Conservation (phyloP, 1,140 invertebrate genomes). For the Copidosoma floridanum region DNA sequence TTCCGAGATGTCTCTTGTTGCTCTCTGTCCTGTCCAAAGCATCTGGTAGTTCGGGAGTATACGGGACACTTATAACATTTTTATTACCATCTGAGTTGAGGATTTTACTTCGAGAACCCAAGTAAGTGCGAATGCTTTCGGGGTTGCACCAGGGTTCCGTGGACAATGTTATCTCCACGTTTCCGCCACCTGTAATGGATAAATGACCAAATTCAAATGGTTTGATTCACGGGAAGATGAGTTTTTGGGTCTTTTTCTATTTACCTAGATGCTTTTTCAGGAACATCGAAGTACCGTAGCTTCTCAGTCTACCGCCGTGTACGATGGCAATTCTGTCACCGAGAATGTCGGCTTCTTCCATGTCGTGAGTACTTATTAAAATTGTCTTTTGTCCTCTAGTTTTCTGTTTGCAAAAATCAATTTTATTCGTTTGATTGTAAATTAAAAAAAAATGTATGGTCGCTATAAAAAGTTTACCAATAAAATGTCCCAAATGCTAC, state of each 20-base stretch:
- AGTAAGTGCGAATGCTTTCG: conserved; percentile 36
- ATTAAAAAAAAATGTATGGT: no score
- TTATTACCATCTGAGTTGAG: conserved; percentile 40
- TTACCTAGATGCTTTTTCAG: conserved; percentile 82
- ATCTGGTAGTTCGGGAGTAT: conserved; percentile 56
- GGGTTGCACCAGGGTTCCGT: conserved; percentile 41
- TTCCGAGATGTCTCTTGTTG: conserved; percentile 60
- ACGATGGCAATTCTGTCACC: conserved; percentile 92
- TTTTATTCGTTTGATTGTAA: no score
- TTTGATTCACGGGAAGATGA: no score
- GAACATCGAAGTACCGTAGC: conserved; percentile 81
- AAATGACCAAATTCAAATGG: no score
- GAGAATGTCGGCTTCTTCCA: conserved; percentile 96
- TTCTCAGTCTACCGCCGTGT: conserved; percentile 75
- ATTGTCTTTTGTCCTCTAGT: conserved; percentile 72
- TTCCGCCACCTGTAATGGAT: conserved; percentile 40
- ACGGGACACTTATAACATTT: conserved; percentile 52
- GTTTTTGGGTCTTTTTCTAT: no score
- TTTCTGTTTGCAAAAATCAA: conserved; percentile 33
- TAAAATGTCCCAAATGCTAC: conserved; percentile 86
- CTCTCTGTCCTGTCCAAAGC: conserved; percentile 67
- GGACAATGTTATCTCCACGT: conserved; percentile 51
- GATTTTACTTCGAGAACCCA: conserved; percentile 36
- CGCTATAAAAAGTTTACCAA: conserved; percentile 43
- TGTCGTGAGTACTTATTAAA: conserved; percentile 93